Conservation (phyloP, 2,888 invertebrate genomes). For the Micropterix aruncella region DNA sequence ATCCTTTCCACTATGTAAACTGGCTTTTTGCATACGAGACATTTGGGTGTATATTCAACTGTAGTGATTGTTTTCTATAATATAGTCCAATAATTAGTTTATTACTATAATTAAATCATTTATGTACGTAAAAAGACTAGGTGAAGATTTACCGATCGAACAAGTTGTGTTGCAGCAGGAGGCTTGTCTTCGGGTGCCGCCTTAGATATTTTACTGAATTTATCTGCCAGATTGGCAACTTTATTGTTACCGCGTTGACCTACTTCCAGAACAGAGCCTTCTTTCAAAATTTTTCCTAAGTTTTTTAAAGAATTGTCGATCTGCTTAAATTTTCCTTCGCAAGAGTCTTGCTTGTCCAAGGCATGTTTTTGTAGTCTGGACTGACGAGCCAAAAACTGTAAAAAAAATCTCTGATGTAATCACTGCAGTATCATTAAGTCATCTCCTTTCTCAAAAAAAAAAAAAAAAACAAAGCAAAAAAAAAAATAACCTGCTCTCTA, state of each 20-base stretch:
- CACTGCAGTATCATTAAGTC: neutral
- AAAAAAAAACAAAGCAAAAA: no score
- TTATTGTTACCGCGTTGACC: slow-evolving; percentile 53
- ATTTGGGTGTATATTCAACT: neutral
- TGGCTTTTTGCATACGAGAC: slow-evolving; percentile 60
- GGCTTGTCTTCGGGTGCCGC: slow-evolving; percentile 38
- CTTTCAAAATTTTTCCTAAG: slow-evolving; percentile 58
- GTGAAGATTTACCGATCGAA: neutral
- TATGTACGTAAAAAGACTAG: slow-evolving; percentile 1
- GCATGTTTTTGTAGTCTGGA: slow-evolving; percentile 55
- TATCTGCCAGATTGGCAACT: slow-evolving; percentile 74
- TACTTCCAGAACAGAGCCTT: slow-evolving; percentile 57
- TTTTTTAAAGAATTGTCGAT: slow-evolving; percentile 59
- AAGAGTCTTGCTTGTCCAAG: slow-evolving; percentile 39
- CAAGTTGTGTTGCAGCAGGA: neutral
- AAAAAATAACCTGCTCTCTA: slow-evolving; percentile 65
- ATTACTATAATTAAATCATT: no score
- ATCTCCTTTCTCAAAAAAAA: slow-evolving; percentile 3
- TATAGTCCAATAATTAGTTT: neutral
- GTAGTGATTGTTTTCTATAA: neutral
- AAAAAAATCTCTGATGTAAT: slow-evolving; percentile 7
- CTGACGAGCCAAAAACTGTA: slow-evolving; percentile 49
- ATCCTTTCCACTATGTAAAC: slow-evolving; percentile 91
- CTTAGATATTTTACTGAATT: slow-evolving; percentile 47
- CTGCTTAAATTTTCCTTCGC: slow-evolving; percentile 48